Conservation (phyloP, 1,140 invertebrate species). For the Trissolcus basalis region DNA sequence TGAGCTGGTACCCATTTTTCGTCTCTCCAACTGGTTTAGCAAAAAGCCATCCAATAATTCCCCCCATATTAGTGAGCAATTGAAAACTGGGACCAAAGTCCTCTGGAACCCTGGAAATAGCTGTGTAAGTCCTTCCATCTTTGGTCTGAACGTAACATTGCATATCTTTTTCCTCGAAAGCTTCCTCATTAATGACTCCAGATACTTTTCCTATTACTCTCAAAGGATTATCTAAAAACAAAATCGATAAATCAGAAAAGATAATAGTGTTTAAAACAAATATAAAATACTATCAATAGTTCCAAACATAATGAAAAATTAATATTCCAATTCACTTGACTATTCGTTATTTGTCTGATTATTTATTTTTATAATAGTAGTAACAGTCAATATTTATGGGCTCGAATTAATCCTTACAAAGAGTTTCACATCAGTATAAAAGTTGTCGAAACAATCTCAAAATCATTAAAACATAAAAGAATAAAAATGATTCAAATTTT, state of each 20-base stretch:
- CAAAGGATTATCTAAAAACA: conserved; percentile 82
- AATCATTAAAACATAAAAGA: too few species aligned
- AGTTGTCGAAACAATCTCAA: too few species aligned
- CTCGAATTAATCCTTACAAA: too few species aligned
- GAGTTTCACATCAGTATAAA: too few species aligned
- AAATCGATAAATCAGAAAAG: neutral
- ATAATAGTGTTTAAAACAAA: neutral
- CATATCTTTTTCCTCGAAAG: conserved; percentile 86
- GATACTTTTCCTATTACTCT: conserved; percentile 90
- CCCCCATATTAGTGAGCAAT: conserved; percentile 85
- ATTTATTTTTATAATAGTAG: too few species aligned
- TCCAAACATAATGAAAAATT: too few species aligned
- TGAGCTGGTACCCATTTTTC: conserved; percentile 90
- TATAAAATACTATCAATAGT: too few species aligned
- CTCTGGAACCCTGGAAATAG: conserved; percentile 86
- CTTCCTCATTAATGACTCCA: conserved; percentile 86
- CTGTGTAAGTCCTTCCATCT: conserved; percentile 93
- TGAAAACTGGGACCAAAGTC: conserved; percentile 87
- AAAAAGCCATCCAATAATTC: conserved; percentile 93
- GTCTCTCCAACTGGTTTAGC: conserved; percentile 85
- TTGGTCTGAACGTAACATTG: conserved; percentile 94
- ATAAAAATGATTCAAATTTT: too few species aligned
- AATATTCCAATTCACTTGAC: too few species aligned
- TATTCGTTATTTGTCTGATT: too few species aligned
- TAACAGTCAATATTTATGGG: too few species aligned